Evolutionary conservation across 1,140 invertebrate species (phyloP), one percentile per base, ranked within the genome.

Genomic region (Gyrodactylus bullatarudis): DNA sequence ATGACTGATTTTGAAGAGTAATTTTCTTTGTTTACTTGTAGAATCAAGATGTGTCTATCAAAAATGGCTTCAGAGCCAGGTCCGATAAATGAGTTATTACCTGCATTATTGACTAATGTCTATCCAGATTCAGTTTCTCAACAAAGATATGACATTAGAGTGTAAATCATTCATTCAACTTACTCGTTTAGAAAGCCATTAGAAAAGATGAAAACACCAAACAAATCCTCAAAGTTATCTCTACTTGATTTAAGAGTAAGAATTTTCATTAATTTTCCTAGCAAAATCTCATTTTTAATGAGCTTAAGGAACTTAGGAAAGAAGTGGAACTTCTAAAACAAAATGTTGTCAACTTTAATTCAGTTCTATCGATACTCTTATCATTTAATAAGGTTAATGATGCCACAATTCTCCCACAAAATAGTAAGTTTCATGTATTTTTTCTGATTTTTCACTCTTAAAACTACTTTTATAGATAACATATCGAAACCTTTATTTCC

Each of bases 271-370:
- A 16, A 16, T 16, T 54, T n/a, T n/a, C n/a, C n/a, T 54, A 54
- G 34, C 34, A 54, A 54, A 54, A 54, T n/a, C n/a, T 54, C 8
- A 54, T 54, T 54, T 54, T 16, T n/a, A n/a, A 54, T n/a, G 34
- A 54, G 8, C 8, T 54, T n/a, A 54, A 54, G n/a, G 34, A 54
- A 16, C 8, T 54, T n/a, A 8, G 73, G 75, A 70, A 71, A 76
- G 34, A 76, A 75, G 74, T 69, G 26, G 73, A 69, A 1, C 81
- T 79, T 79, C 81, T 74, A 23, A 19, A 25, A 1, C 23, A 20
- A 1, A 20, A 26, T 2, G 74, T 19, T 1, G 23, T 24, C 72
- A 72, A 34, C 73, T 74, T 75, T 75, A 54, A 54, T 54, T 54
- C 34, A 54, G 34, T 54, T n/a, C 8, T 54, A 54, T 54, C 34